phyloP scores from a whole-genome alignment of 1,140 invertebrate species.

The Lordiphosa stackelbergi region DNA sequence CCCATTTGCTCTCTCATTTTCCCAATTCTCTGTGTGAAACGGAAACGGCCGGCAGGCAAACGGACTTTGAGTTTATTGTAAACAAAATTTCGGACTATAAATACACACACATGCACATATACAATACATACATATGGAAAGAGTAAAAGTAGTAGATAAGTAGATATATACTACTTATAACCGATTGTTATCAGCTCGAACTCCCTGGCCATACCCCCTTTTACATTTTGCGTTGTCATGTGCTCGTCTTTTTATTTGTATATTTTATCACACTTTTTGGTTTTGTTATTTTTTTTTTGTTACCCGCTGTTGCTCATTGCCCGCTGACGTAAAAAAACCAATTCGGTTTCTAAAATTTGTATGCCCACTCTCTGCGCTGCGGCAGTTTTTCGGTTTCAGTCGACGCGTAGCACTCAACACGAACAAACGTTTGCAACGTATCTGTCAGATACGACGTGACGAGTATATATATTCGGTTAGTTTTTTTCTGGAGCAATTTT shows the following conservation, averaged over 20 bases:
- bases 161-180: slow-evolving; percentile 6
- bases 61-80: slow-evolving; percentile 63
- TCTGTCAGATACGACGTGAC: slow-evolving; percentile 62
- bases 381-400: slow-evolving; percentile 50
- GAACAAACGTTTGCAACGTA: slow-evolving; percentile 67
- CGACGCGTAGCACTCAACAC: slow-evolving; percentile 74
- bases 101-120: slow-evolving; percentile 24
- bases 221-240: slow-evolving; percentile 56
- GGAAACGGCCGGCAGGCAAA: slow-evolving; percentile 15
- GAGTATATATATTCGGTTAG: slow-evolving; percentile 63
- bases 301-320: neutral
- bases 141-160: slow-evolving; percentile 25
- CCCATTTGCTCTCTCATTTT: neutral
- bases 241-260: slow-evolving; percentile 37
- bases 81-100: slow-evolving; percentile 45
- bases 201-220: slow-evolving; percentile 43
- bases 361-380: slow-evolving; percentile 42
- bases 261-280: slow-evolving; percentile 60
- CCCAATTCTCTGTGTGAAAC: slow-evolving; percentile 4
- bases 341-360: slow-evolving; percentile 62
- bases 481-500: slow-evolving; percentile 30
- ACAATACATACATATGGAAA: slow-evolving; percentile 1
- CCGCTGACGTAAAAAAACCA: slow-evolving; percentile 25
- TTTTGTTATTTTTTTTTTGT: slow-evolving; percentile 30
- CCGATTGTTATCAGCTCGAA: slow-evolving; percentile 49